Conservation (phyloP, 1,140 invertebrate genomes). For the Aethina tumida region DNA sequence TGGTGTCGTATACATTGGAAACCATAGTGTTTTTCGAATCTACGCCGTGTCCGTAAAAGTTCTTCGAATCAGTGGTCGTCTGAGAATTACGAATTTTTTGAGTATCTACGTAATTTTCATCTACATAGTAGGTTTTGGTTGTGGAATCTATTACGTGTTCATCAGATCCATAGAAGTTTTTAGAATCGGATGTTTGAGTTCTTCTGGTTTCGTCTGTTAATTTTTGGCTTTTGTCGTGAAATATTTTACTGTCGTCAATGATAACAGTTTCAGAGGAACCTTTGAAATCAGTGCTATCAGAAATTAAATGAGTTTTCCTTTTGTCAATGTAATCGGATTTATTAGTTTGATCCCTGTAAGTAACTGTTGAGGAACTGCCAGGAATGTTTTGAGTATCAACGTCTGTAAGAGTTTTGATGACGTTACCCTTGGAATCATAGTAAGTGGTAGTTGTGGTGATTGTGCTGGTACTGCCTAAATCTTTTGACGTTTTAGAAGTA, state of each 20-base stretch:
- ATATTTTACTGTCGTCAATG: too few relatives aligned
- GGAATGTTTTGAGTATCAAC: constrained; percentile 20
- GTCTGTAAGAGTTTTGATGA: constrained; percentile 26
- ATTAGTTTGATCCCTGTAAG: too few relatives aligned
- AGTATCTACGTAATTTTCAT: constrained; percentile 21
- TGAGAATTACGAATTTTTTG: constrained; percentile 17
- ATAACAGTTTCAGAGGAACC: neutral
- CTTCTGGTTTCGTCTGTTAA: too few relatives aligned
- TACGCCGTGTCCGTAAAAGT: constrained; percentile 26
- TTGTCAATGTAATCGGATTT: neutral
- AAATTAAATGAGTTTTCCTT: neutral
- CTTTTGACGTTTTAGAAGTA: constrained; percentile 8
- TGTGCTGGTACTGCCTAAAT: constrained; percentile 16
- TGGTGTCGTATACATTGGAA: constrained; percentile 27
- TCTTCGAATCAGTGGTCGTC: constrained; percentile 17
- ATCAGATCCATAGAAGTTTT: neutral
- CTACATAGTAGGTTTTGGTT: constrained; percentile 12
- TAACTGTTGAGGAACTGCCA: neutral
- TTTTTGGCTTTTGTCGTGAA: too few relatives aligned
- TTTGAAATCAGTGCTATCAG: neutral
- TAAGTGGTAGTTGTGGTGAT: constrained; percentile 28
- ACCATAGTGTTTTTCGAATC: constrained; percentile 22
- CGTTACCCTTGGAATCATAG: constrained; percentile 32
- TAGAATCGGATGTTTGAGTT: too few relatives aligned
- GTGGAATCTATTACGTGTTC: constrained; percentile 1